Conservation (phyloP, 1,140 invertebrate species). For the Pissodes strobi region DNA sequence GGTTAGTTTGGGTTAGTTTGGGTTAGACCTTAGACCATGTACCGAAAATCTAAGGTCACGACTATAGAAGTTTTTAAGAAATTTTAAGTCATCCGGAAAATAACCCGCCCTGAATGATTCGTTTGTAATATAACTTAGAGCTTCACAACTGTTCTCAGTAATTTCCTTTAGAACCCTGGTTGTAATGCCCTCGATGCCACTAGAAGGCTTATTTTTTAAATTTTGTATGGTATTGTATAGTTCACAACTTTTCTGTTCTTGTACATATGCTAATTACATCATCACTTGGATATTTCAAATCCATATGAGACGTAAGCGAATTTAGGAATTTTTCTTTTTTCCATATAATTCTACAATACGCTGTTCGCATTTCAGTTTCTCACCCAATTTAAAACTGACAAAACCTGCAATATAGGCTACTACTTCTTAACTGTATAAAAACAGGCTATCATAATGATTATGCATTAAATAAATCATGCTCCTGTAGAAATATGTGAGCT, state of each 20-base stretch:
- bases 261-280: background rate
- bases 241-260: background rate
- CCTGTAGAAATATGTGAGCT: background rate
- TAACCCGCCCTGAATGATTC: too few relatives aligned
- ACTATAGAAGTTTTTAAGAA: too few relatives aligned
- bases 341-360: conserved; percentile 28
- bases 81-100: too few relatives aligned
- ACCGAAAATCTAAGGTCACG: too few relatives aligned
- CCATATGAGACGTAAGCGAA: conserved; percentile 10
- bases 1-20: too few relatives aligned
- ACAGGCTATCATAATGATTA: background rate
- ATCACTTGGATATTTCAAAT: conserved; percentile 1
- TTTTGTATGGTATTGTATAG: too few relatives aligned
- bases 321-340: conserved; percentile 19
- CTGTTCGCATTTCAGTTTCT: conserved; percentile 29
- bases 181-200: too few relatives aligned
- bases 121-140: too few relatives aligned
- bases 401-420: conserved; percentile 31
- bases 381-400: conserved; percentile 16
- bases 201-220: too few relatives aligned
- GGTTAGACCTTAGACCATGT: too few relatives aligned
- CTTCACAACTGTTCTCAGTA: too few relatives aligned
- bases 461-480: conserved; percentile 2
- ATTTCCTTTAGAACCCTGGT: background rate
- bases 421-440: conserved; percentile 14